Evolutionary conservation across 2,797 vertebrate species (phyloP), one percentile per base, ranked within the genome.

Genomic region (Danio choprae): DNA sequence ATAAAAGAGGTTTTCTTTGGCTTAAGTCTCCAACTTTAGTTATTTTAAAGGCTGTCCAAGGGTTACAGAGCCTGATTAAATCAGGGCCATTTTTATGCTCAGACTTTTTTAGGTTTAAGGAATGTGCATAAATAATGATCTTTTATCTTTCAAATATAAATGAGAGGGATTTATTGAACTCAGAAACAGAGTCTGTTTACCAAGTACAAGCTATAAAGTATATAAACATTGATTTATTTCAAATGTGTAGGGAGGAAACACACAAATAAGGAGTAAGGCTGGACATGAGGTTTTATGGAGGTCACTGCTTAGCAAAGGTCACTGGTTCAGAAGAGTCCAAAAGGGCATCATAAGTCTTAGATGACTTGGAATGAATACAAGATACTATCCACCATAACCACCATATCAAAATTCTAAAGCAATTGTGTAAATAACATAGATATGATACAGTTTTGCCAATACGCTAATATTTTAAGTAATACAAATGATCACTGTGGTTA

Each of bases 281-380:
- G 46, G 77, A 74, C 74, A 82, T 81, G 83, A 87, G 86, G 71
- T 73, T 88, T 88, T 86, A 89, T 80, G 87, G 89, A 91, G 72
- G 83, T 77, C 76, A 85, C 20, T 36, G 87, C 83, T 86, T 85
- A 89, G 86, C 80, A 55, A 77, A 81, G 88, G 88, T 92, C 89
- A 89, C 62, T 16, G 77, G 87, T 90, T 90, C 89, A 89, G 71
- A 81, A 83, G 86, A 88, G 90, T 43, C 87, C 88, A 84, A 74
- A 75, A 65, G 36, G 38, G 70, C 81, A 81, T 84, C 86, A 71
- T 81, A 84, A 87, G 83, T 87, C 76, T 82, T 86, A 72, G 13
- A 36, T 0, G 9, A 7, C 38, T 62, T 38, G 36, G 67, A 7
- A 12, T 46, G 9, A 53, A 64, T 59, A 40, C 48, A 79, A 43